These are phyloP conservation scores for Enhydra lutris DNA, from an alignment of 2,113 vertebrate species.

Conservation along the genomic window DNA sequence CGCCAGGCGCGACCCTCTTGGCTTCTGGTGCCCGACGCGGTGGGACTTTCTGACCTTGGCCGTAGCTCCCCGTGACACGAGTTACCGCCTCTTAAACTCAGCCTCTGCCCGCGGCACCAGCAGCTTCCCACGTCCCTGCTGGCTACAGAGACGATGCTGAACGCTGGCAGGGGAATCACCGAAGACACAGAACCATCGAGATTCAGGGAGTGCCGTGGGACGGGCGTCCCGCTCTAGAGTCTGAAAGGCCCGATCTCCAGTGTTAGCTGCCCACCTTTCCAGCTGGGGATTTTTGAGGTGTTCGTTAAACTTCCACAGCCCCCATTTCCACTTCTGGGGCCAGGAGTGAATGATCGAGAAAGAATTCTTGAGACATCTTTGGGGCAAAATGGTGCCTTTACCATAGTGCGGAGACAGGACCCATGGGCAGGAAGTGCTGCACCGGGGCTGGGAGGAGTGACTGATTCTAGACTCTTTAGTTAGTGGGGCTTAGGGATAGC, in stretches of 20 bases:
- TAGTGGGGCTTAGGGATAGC: background rate
- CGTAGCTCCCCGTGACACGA: background rate
- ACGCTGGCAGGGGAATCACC: background rate
- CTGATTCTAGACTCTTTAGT: background rate
- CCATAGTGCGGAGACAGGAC: background rate
- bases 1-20: background rate
- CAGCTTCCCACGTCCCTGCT: no score
- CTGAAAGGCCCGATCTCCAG: background rate
- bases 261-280: background rate
- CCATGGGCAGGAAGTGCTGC: background rate
- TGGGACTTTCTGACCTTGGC: background rate
- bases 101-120: accelerated
- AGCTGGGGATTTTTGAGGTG: accelerated
- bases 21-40: background rate
- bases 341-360: background rate
- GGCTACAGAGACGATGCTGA: background rate
- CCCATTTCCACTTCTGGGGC: background rate
- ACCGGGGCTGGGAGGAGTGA: background rate
- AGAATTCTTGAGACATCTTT: background rate
- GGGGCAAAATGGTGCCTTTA: background rate
- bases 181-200: background rate
- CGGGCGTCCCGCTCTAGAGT: accelerated
- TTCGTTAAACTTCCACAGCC: background rate
- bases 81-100: background rate
- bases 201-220: accelerated